Percentiles rank a stretch among this genome's conserved stretches.
These are phyloP conservation scores for Neocrepidodera transversa DNA, from an alignment of 2,888 invertebrate species.

Conservation along the genomic window DNA sequence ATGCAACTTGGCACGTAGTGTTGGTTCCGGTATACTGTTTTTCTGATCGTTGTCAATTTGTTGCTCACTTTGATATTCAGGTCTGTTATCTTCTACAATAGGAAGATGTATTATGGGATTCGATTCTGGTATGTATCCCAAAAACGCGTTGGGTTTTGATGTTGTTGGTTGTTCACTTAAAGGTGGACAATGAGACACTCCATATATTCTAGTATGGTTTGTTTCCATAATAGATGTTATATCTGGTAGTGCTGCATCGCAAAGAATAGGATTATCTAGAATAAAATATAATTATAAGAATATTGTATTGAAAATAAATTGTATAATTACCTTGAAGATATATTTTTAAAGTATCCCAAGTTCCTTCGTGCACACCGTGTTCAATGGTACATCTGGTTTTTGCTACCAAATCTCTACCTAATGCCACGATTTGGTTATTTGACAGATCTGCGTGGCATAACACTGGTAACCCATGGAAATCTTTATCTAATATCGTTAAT, in stretches of 20 bases:
- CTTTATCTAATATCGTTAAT: slow-evolving; percentile 75
- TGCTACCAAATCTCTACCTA: slow-evolving; percentile 78
- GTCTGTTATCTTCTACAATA: slow-evolving; percentile 7
- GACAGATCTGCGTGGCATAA: slow-evolving; percentile 83
- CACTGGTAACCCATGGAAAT: slow-evolving; percentile 83
- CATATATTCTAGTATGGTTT: slow-evolving; percentile 76
- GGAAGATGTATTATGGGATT: slow-evolving; percentile 17
- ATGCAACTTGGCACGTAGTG: slow-evolving; percentile 25
- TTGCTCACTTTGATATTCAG: slow-evolving; percentile 25
- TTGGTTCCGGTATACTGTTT: slow-evolving; percentile 26
- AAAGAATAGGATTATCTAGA: slow-evolving; percentile 82
- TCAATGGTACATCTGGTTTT: slow-evolving; percentile 82
- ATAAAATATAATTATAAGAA: slow-evolving; percentile 41
- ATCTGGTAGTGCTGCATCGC: slow-evolving; percentile 76
- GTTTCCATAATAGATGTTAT: slow-evolving; percentile 73
- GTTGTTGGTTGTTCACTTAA: slow-evolving; percentile 57
- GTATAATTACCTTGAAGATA: slow-evolving; percentile 77
- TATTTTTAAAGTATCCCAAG: slow-evolving; percentile 73
- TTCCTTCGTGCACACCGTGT: slow-evolving; percentile 73
- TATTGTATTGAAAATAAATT: background rate
- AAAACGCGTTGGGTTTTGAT: slow-evolving; percentile 54
- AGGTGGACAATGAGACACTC: slow-evolving; percentile 64
- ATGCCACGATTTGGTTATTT: slow-evolving; percentile 75
- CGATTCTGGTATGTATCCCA: slow-evolving; percentile 53
- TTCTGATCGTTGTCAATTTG: background rate